These are phyloP conservation scores for Phrynocephalus forsythii DNA, from an alignment of 2,797 vertebrate species.

Conservation along the genomic window DNA sequence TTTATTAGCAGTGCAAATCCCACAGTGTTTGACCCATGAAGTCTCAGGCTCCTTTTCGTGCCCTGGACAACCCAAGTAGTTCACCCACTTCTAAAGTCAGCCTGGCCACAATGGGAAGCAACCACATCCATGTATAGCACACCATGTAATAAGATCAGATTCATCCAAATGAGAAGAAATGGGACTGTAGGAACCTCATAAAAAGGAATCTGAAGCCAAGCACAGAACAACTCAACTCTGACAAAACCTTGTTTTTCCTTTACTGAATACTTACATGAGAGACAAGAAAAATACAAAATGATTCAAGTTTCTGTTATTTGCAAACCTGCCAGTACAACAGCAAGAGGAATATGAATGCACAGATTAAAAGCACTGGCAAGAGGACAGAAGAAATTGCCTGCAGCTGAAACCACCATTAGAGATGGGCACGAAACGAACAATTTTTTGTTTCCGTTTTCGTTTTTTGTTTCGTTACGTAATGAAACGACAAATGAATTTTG, in stretches of 20 bases:
- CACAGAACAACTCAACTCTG: neutral
- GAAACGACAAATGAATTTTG: too few species aligned
- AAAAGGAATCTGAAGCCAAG: neutral
- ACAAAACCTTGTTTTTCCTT: neutral
- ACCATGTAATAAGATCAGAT: neutral
- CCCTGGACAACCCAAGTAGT: too few species aligned
- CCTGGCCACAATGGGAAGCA: neutral
- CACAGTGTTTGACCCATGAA: too few species aligned
- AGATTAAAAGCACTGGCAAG: neutral
- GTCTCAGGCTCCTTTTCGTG: too few species aligned
- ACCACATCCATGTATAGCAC: neutral
- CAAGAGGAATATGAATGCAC: neutral
- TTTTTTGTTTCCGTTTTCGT: too few species aligned
- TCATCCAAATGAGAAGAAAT: neutral
- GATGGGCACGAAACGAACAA: too few species aligned
- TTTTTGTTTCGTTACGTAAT: too few species aligned
- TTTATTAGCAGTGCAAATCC: too few species aligned
- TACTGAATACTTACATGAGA: neutral
- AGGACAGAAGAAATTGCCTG: too few species aligned
- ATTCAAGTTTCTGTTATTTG: neutral
- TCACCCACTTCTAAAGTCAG: too few species aligned
- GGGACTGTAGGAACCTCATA: neutral
- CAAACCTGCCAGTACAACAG: neutral
- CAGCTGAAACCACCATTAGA: too few species aligned
- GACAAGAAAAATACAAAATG: neutral